phyloP scores from a whole-genome alignment of 1,140 invertebrate genomes.

The Daktulosphaira vitifoliae region DNA sequence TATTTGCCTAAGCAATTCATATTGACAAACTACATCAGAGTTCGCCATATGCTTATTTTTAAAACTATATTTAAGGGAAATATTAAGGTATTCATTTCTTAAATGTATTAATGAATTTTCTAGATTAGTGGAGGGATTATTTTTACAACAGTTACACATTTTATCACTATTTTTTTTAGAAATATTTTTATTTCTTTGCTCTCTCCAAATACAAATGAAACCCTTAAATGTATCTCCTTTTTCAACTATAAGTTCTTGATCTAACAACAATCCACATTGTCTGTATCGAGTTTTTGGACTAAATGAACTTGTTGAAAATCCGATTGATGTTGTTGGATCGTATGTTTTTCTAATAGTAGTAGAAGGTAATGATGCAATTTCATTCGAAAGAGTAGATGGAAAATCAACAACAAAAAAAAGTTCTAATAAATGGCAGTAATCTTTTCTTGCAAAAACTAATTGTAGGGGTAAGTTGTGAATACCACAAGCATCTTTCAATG shows the following conservation, averaged over 20 bases:
- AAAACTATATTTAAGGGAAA: too few species aligned
- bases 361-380: background rate
- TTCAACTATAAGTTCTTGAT: background rate
- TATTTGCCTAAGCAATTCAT: too few species aligned
- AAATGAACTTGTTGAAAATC: background rate
- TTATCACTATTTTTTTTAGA: too few species aligned
- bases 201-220: too few species aligned
- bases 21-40: too few species aligned
- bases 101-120: too few species aligned
- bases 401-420: conserved; percentile 11
- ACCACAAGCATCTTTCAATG: background rate
- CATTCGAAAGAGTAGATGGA: background rate
- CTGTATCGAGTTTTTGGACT: conserved; percentile 1
- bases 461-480: background rate
- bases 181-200: too few species aligned
- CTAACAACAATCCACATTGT: conserved; percentile 14
- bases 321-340: background rate
- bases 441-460: background rate
- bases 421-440: conserved; percentile 17
- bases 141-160: too few species aligned
- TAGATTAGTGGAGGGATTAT: too few species aligned
- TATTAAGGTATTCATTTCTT: too few species aligned
- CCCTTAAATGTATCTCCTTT: background rate
- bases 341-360: background rate
- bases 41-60: too few species aligned